Percentiles rank a stretch among this genome's conserved stretches.
Evolutionary conservation across 1,140 invertebrate genomes (phyloP).

Genomic region (Zaprionus ornatus): DNA sequence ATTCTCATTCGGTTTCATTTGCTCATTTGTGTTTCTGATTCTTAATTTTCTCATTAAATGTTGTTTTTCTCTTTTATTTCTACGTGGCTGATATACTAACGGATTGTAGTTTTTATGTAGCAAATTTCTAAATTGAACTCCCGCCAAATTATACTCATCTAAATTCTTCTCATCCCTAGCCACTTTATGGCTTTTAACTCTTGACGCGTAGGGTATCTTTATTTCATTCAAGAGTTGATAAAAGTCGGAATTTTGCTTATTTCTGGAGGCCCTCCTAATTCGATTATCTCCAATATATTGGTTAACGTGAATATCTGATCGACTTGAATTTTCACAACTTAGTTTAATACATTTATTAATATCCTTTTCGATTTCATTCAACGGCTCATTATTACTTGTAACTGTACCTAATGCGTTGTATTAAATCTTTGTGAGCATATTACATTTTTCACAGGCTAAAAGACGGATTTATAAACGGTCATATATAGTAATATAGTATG

Average conservation of each 20-base stretch:
- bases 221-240: not conserved
- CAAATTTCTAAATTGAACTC: not conserved
- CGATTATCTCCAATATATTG: not conserved
- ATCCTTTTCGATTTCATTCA: not conserved
- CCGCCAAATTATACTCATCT: not conserved
- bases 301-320: not conserved
- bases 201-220: not conserved
- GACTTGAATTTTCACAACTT: not conserved
- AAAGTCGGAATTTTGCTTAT: not conserved
- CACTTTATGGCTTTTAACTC: not conserved
- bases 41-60: conserved; percentile 1
- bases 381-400: not conserved
- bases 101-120: not conserved
- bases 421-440: not conserved
- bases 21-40: not conserved
- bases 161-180: not conserved
- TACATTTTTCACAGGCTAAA: not conserved
- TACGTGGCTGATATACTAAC: not conserved
- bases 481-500: no score
- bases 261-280: not conserved
- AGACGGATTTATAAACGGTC: not conserved
- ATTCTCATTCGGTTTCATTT: not conserved
- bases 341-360: not conserved
- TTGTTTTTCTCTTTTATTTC: not conserved
- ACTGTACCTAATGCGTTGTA: not conserved